phyloP scores from a whole-genome alignment of 1,140 invertebrate genomes.

The Leptonema lineaticorne region DNA sequence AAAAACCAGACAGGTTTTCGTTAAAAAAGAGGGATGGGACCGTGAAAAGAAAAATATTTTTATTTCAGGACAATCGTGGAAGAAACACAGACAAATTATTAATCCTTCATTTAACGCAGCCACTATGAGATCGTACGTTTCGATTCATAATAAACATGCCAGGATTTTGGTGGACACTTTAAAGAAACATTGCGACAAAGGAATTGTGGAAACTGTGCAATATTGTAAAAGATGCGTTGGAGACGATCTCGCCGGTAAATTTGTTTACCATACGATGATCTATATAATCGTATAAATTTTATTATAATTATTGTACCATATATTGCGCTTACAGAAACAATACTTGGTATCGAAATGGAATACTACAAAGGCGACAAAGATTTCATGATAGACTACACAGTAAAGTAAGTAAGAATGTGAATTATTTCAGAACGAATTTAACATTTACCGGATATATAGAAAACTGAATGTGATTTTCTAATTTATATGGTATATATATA shows the following conservation, averaged over 20 bases:
- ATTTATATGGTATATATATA: no score
- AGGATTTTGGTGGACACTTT: neutral
- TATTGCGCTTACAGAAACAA: neutral
- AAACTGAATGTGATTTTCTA: no score
- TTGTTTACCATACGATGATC: neutral
- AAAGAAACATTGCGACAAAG: neutral
- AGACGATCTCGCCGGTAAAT: neutral
- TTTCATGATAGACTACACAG: neutral
- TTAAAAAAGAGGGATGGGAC: no score
- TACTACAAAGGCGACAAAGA: constrained; percentile 15
- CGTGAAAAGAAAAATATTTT: no score
- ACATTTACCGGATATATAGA: no score
- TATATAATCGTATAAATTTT: neutral
- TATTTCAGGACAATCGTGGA: neutral
- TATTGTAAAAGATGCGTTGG: neutral
- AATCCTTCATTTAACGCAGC: constrained; percentile 4
- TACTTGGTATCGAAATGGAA: neutral
- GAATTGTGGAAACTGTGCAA: neutral
- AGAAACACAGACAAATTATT: constrained; percentile 14
- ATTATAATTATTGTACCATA: neutral
- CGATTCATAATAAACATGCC: constrained; percentile 5
- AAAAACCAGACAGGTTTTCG: no score
- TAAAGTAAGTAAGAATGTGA: neutral
- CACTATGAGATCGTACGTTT: neutral
- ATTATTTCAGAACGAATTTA: no score